Evolutionary conservation across 2,888 invertebrate species (phyloP), one percentile per base, ranked within the genome.

Genomic region (Cetonia aurata): DNA sequence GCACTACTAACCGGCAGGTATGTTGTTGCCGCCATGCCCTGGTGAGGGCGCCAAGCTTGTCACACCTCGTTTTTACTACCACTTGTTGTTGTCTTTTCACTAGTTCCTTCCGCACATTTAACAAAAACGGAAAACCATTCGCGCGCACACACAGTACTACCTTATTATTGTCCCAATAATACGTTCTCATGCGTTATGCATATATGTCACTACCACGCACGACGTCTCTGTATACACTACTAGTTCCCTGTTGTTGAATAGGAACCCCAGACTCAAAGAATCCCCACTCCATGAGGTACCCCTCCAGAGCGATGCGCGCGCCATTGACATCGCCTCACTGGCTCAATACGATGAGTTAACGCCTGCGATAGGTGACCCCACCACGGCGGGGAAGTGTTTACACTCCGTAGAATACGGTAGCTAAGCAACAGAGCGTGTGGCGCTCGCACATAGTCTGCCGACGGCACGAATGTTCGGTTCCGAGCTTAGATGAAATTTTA

Each of bases 1-100:
- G 88, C 88, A 85, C 89, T 89, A 86, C 89, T 89, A 85, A 94
- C 92, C 85, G 90, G 89, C 91, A 96, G 93, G 89, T 96, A 96
- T 88, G 95, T 93, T 88, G 96, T 94, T 89, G 96, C 95, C 91
- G 96, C 95, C 95, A 96, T 96, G 92, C 89, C 92, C 92, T 83
- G 83, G 75, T 81, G 80, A 80, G 84, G 89, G 88, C 89, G 88
- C 88, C 87, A 86, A 86, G 86, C 81, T 31, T 33, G 4, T 15
- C 33, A 44, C 52, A 66, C 70, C 52, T 66, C 59, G 57, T 52
- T 69, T 65, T 59, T 60, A 67, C n/a, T 65, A 65, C 46, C 57
- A 57, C 57, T 37, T 56, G 12, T 50, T 52, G 55, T 59, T 46
- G 44, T 48, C 55, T 67, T 13, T 65, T 50, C 62, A 65, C 62